Conservation (phyloP, 2,888 invertebrate species). For the Yponomeuta plumbellus region DNA sequence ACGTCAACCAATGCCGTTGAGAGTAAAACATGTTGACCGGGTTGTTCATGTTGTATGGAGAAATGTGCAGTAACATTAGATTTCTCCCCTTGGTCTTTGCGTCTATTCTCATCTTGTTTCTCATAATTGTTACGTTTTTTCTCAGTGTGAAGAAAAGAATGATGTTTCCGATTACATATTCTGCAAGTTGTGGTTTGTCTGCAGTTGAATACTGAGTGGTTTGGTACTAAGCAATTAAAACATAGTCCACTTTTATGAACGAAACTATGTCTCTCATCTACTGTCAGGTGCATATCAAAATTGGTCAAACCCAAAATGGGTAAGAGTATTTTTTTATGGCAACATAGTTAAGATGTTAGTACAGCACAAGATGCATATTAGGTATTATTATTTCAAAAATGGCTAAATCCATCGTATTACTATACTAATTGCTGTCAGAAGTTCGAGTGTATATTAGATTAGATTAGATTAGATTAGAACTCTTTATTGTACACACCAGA, state of each 20-base stretch:
- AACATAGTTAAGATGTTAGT: too few relatives aligned
- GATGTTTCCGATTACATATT: background rate
- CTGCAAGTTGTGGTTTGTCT: background rate
- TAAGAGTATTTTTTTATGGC: too few relatives aligned
- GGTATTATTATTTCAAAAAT: too few relatives aligned
- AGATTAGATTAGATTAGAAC: too few relatives aligned
- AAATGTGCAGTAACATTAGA: constrained; percentile 11
- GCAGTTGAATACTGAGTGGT: background rate
- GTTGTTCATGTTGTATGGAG: constrained; percentile 8
- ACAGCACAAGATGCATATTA: too few relatives aligned
- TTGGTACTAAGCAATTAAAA: background rate
- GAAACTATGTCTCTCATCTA: background rate
- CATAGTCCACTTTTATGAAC: background rate
- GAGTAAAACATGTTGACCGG: constrained; percentile 16
- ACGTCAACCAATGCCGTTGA: constrained; percentile 19
- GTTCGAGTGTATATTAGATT: too few relatives aligned
- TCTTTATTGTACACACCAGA: too few relatives aligned
- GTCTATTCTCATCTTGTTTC: background rate
- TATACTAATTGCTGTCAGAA: too few relatives aligned
- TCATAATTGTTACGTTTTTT: background rate
- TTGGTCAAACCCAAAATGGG: too few relatives aligned
- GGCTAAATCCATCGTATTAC: too few relatives aligned
- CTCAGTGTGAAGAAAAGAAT: background rate
- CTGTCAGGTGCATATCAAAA: too few relatives aligned
- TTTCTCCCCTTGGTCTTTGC: constrained; percentile 3